A percentile compares a stretch with the other conserved stretches of the same genome.
Evolutionary conservation across 1,140 invertebrate species (phyloP).

Genomic region (Triops longicaudatus): DNA sequence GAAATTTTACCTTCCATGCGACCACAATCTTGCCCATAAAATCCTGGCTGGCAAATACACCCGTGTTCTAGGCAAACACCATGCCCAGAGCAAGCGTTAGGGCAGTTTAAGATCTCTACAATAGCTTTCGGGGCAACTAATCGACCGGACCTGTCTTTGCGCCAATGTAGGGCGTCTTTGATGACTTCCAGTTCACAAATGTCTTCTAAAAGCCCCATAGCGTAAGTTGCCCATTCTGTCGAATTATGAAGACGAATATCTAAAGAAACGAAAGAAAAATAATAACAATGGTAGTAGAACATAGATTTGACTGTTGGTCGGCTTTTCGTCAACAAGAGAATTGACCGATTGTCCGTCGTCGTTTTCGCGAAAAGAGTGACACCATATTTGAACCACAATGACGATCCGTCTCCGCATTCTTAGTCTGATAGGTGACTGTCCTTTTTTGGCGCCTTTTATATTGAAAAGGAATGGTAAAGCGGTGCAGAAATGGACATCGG

Average conservation of each 20-base stretch:
- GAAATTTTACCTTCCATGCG: conserved; percentile 26
- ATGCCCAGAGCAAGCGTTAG: conserved; percentile 28
- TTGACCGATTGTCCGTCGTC: too few relatives aligned
- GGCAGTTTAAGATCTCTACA: conserved; percentile 30
- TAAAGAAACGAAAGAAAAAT: conserved; percentile 18
- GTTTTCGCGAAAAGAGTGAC: too few relatives aligned
- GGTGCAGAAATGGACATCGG: too few relatives aligned
- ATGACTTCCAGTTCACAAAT: conserved; percentile 28
- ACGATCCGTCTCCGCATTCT: too few relatives aligned
- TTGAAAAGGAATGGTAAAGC: too few relatives aligned
- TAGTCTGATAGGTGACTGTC: too few relatives aligned
- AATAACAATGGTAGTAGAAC: too few relatives aligned
- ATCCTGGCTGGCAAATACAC: conserved; percentile 30
- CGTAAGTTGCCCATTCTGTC: conserved; percentile 24
- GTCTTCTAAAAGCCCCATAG: conserved; percentile 28
- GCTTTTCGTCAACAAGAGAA: background rate
- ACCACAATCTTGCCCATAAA: conserved; percentile 27
- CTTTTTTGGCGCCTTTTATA: too few relatives aligned
- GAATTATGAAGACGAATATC: conserved; percentile 26
- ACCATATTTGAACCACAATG: too few relatives aligned
- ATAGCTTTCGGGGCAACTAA: conserved; percentile 24
- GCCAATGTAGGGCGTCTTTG: conserved; percentile 25
- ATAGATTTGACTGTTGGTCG: background rate
- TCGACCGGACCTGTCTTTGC: conserved; percentile 18
- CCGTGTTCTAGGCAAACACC: conserved; percentile 29